phyloP scores from a whole-genome alignment of 1,140 invertebrate genomes.

The Ostrea edulis region DNA sequence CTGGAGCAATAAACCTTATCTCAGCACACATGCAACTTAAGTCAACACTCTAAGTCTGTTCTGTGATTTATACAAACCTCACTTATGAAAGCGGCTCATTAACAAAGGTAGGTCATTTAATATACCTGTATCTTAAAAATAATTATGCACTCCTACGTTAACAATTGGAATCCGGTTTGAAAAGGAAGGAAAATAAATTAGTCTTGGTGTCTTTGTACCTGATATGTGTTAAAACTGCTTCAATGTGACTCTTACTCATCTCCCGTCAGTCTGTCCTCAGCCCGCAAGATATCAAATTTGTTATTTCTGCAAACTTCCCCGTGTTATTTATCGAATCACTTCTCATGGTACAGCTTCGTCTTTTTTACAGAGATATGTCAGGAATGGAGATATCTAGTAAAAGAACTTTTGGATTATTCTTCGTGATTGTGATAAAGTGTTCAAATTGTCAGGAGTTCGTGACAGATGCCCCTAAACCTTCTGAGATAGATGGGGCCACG shows the following conservation, averaged over 20 bases:
- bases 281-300: not conserved
- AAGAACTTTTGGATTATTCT: not conserved
- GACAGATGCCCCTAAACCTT: not conserved
- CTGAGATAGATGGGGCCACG: not conserved
- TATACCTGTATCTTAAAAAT: not conserved
- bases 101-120: slow-evolving; percentile 21
- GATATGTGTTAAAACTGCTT: not conserved
- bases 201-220: not conserved
- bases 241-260: not conserved
- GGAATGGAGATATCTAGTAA: not conserved
- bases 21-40: not conserved
- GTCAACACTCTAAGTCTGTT: not conserved
- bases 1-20: slow-evolving; percentile 14
- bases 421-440: not conserved
- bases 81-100: slow-evolving; percentile 9
- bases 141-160: not conserved
- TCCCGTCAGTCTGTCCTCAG: not conserved
- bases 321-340: not conserved
- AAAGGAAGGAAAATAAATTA: not conserved
- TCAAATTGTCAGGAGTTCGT: not conserved
- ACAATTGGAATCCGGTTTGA: not conserved
- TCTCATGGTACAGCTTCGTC: not conserved
- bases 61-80: slow-evolving; percentile 14
- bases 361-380: not conserved
- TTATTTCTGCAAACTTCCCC: not conserved